phyloP scores from a whole-genome alignment of 2,888 invertebrate species.

The Eupithecia tripunctaria region DNA sequence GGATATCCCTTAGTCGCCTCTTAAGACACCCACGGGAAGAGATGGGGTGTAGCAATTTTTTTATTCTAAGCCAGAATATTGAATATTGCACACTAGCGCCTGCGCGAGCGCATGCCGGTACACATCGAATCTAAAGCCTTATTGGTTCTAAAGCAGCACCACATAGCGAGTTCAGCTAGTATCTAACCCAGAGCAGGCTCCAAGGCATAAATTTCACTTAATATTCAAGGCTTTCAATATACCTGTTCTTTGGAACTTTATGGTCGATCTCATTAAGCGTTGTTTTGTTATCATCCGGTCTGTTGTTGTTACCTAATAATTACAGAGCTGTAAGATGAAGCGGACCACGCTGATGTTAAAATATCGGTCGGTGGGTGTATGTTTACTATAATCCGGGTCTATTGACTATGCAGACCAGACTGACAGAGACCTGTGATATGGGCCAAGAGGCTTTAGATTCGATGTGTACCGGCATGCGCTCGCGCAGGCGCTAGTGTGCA shows the following conservation, averaged over 20 bases:
- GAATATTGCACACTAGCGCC: slow-evolving; percentile 76
- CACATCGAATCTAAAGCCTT: slow-evolving; percentile 2
- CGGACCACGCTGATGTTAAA: neutral
- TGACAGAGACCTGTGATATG: neutral
- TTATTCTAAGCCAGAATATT: too few relatives aligned
- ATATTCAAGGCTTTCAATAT: neutral
- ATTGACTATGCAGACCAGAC: neutral
- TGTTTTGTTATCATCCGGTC: neutral
- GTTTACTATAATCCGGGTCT: neutral
- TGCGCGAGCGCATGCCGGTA: slow-evolving; percentile 52
- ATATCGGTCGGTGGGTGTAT: neutral
- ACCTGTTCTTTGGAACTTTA: neutral
- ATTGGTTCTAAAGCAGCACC: too few relatives aligned
- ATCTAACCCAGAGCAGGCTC: neutral
- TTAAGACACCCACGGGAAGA: too few relatives aligned
- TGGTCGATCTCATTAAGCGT: neutral
- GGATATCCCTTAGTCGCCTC: too few relatives aligned
- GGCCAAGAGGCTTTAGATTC: neutral
- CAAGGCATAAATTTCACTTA: neutral
- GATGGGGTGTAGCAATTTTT: too few relatives aligned
- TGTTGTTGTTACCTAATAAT: neutral
- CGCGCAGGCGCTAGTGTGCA: slow-evolving; percentile 68
- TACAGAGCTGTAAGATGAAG: neutral
- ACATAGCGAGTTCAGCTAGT: slow-evolving; percentile 3
- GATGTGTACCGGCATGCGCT: slow-evolving; percentile 41